Conservation (phyloP, 2,797 vertebrate species). For the Anomalospiza imberbis region DNA sequence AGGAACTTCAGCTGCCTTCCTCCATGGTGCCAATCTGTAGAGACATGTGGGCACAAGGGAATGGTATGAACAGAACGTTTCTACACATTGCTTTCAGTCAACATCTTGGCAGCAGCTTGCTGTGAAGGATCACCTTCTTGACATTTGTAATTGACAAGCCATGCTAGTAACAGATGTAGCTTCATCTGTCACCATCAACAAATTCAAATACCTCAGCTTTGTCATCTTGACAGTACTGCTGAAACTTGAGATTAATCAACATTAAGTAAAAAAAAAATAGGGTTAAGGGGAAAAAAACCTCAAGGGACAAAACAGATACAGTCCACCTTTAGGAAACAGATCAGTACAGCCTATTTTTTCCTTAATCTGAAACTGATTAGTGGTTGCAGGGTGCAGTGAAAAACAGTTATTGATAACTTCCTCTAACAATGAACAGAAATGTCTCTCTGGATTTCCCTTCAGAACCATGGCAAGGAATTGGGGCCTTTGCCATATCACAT, state of each 20-base stretch:
- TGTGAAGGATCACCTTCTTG: not conserved
- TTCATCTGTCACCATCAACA: not conserved
- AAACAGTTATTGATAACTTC: not conserved
- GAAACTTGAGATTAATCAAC: not conserved
- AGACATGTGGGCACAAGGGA: not conserved
- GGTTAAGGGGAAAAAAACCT: not conserved
- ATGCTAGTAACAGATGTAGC: not conserved
- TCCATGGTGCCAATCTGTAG: fast-evolving
- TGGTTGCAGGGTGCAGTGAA: not conserved
- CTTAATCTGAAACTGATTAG: not conserved
- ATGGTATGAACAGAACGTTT: not conserved
- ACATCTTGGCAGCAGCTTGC: not conserved
- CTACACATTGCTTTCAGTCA: not conserved
- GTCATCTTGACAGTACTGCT: not conserved
- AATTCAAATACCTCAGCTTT: not conserved
- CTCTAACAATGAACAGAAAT: not conserved
- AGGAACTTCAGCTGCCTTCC: not conserved
- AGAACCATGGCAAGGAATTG: constrained; percentile 88
- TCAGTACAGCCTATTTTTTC: not conserved
- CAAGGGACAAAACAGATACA: not conserved
- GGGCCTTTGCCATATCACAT: constrained; percentile 84
- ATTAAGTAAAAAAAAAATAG: too few relatives aligned
- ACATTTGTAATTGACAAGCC: too few relatives aligned
- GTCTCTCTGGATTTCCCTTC: not conserved
- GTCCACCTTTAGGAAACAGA: not conserved